Conservation (phyloP, 2,797 vertebrate genomes). For the Neoniphon sammara region DNA sequence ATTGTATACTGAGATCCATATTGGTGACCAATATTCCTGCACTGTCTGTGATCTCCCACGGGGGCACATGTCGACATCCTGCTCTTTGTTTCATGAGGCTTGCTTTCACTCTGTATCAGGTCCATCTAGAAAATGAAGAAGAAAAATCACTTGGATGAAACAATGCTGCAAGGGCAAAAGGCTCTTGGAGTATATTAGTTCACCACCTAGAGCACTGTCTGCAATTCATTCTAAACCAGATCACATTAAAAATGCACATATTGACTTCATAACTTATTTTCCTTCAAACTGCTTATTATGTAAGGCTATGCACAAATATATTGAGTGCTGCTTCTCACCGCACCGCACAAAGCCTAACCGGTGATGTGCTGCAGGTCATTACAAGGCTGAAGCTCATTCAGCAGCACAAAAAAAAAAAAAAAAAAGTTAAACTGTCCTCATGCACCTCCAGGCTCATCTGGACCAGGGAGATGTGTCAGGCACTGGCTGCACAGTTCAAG, state of each 20-base stretch:
- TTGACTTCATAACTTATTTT: not conserved
- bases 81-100: conserved; percentile 39
- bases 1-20: conserved; percentile 19
- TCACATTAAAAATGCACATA: not conserved
- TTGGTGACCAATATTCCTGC: conserved; percentile 24
- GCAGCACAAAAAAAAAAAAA: too few species aligned
- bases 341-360: too few species aligned
- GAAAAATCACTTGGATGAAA: conserved; percentile 36
- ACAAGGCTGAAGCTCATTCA: too few species aligned
- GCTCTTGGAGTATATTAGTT: conserved; percentile 18
- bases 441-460: too few species aligned
- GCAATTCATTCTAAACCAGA: too few species aligned
- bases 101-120: conserved; percentile 38
- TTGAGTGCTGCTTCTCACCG: too few species aligned
- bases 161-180: conserved; percentile 13
- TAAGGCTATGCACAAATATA: too few species aligned
- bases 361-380: too few species aligned
- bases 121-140: conserved; percentile 18
- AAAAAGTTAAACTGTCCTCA: too few species aligned
- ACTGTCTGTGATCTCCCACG: conserved; percentile 8
- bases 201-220: not conserved
- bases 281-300: too few species aligned
- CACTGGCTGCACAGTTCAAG: too few species aligned
- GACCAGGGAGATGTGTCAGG: too few species aligned
- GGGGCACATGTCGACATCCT: conserved; percentile 1